Base-by-base conservation (phyloP, 2,797 vertebrate species). In the Mus caroli region DNA sequence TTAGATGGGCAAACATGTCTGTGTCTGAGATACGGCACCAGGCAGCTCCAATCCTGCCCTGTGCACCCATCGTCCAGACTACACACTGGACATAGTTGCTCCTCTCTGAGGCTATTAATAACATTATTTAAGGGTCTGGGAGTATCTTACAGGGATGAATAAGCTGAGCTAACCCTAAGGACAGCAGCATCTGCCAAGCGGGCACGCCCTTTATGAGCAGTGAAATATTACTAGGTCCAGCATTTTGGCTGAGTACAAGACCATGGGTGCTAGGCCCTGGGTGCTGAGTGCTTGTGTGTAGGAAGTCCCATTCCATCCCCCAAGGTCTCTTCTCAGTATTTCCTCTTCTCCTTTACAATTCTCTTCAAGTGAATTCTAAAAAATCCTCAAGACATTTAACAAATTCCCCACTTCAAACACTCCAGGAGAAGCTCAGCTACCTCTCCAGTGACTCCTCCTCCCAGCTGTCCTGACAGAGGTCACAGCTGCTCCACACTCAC, bases 321-420 rank as follows among this genome's bases (percentile, higher is more conserved):
- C 37, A 37, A 75, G 2, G 40, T 34, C 14, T 80, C 58, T 80
- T 52, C 34, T 90, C 64, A 58, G 31, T 54, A 13, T 50, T 22
- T 52, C 87, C 17, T 88, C 79, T 91, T 83, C 31, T 10, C 71
- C 11, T 46, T 88, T 88, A 43, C 31, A 85, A 78, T 60, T 95
- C 28, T 90, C 34, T 89, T 64, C 73, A 91, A 93, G 75, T 46
- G 80, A 79, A 46, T 85, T 92, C 24, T 56, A 83, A 26, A 24
- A 58, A 88, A 67, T 58, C 60, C 77, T 80, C 50, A 58, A 69
- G 54, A 88, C 84, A 82, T 31, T 31, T 80, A 82, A 62, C 13
- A 64, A 83, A 82, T 73, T 40, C 46, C 19, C 19, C 56, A 26
- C 22, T 46, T 50, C 15, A 84, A 93, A 80, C 22, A 6, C 20